Evolutionary conservation across 2,888 invertebrate genomes (phyloP).

Genomic region (Drosophila prolongata): DNA sequence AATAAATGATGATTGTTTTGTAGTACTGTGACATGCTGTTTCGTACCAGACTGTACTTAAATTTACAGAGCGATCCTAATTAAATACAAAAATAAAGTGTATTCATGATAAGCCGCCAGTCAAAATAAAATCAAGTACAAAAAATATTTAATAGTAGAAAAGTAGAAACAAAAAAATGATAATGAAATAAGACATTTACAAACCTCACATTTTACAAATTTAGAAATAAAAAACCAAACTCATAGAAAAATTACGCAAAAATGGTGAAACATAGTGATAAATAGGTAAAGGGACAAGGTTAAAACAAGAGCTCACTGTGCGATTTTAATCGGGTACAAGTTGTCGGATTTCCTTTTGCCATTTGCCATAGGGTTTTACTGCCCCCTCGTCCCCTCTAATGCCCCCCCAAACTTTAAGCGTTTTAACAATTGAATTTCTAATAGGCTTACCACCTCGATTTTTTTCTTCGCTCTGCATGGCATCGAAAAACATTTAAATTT

Average conservation of each 20-base stretch:
- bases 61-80: constrained; percentile 12
- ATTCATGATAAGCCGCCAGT: too few species aligned
- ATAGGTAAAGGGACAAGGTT: not conserved
- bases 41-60: constrained; percentile 20
- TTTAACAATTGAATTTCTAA: constrained; percentile 75
- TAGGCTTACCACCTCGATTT: constrained; percentile 48
- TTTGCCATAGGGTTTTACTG: constrained; percentile 26
- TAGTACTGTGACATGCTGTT: not conserved
- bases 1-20: constrained; percentile 13
- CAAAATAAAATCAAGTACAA: not conserved
- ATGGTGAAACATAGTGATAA: not conserved
- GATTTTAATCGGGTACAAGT: constrained; percentile 58
- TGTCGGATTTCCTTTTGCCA: constrained; percentile 47
- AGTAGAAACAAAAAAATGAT: not conserved
- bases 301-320: constrained; percentile 1
- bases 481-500: constrained; percentile 79
- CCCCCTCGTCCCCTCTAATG: constrained; percentile 4
- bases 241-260: not conserved
- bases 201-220: too few species aligned
- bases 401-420: constrained; percentile 13
- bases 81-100: not conserved
- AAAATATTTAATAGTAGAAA: not conserved
- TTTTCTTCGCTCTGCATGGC: constrained; percentile 47
- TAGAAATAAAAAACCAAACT: too few species aligned
- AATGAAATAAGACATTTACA: not conserved